Base-by-base conservation (phyloP, 2,797 vertebrate species). In the Crocodylus rhombifer region DNA sequence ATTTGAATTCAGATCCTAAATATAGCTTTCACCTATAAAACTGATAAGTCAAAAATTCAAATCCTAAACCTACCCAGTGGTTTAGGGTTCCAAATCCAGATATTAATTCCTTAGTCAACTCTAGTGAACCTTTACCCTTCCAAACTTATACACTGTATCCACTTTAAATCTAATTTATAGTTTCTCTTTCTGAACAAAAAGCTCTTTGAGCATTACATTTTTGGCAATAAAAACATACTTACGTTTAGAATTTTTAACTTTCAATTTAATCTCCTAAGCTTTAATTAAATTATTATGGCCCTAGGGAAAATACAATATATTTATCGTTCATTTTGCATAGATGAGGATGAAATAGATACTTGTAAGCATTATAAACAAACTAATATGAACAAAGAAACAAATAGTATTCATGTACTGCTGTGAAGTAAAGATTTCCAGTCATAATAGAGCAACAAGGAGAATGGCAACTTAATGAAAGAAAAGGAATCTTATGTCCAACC, bases 221-320 rank as follows among this genome's bases (percentile, higher is more conserved):
- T 94, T 85, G 6, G 3, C 61, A 83, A 30, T n/a, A 21, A 69
- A 87, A 93, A 51, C 3, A 0, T 1, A 16, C 14, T 62, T 86
- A 71, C 1, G 1, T 15, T 1, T 4, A 55, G 36, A 87, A 13
- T 77, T 75, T 58, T 1, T 63, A 91, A 81, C n/a, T 77, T 88
- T 87, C 57, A 5, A 0, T 7, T 89, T 95, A 81, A 73, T 88
- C 73, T 75, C 87, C 61, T 76, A 82, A 76, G 21, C 4, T 93
- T 88, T 82, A 91, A 82, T 84, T 86, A 87, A 93, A 87, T 90
- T 82, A 80, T 85, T 67, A 75, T n/a, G 61, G 86, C 63, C 67
- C 90, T 91, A 61, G 96, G 78, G 61, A 93, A 95, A 94, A 84
- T 8, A 83, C 14, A 88, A 28, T 25, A 33, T 76, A 36, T 65